Conservation (phyloP, 2,113 vertebrate genomes). For the Pluvialis apricaria region DNA sequence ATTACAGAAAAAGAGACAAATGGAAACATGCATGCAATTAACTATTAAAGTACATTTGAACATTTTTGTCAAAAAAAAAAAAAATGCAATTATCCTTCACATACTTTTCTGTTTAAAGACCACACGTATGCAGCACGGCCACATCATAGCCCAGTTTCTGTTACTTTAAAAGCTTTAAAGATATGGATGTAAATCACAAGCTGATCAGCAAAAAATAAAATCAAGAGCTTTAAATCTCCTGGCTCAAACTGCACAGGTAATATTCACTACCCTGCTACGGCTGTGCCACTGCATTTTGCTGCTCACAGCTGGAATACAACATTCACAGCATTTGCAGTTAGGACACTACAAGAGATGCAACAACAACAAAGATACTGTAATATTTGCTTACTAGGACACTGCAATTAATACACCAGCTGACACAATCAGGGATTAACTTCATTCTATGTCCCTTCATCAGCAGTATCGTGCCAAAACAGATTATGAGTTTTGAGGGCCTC, state of each 20-base stretch:
- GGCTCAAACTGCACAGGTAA: not conserved
- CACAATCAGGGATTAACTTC: not conserved
- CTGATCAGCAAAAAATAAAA: not conserved
- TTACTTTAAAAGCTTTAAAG: not conserved
- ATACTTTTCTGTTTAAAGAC: not conserved
- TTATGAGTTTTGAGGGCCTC: not conserved
- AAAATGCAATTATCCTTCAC: not conserved
- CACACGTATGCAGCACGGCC: not conserved
- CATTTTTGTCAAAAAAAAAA: not conserved
- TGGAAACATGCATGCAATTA: not conserved
- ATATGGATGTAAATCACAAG: not conserved
- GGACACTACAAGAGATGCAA: not conserved
- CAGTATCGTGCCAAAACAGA: not conserved
- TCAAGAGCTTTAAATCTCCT: not conserved
- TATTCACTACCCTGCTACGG: not conserved
- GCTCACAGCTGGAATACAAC: not conserved
- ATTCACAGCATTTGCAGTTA: not conserved
- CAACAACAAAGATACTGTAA: not conserved
- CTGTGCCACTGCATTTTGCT: not conserved
- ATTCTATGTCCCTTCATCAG: not conserved
- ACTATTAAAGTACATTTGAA: not conserved
- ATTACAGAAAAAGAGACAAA: not conserved
- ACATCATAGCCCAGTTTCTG: not conserved
- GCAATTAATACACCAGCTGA: not conserved
- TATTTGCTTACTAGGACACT: not conserved